Conservation (phyloP, 2,113 vertebrate species). For the Alethe castanea region DNA sequence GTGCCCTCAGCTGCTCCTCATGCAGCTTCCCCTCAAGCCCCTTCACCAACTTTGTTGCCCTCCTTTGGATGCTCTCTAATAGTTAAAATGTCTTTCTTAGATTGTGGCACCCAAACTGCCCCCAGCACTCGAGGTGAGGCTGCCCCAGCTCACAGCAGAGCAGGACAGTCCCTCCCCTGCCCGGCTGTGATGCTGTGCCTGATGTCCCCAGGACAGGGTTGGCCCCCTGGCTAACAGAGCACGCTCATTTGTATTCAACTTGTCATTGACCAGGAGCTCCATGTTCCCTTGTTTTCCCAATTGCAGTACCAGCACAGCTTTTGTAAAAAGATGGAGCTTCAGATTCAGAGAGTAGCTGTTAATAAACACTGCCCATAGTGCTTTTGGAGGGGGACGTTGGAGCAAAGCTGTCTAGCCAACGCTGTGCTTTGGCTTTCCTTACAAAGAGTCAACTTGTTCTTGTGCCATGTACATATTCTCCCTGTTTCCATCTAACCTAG, state of each 20-base stretch:
- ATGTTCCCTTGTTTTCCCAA: not conserved
- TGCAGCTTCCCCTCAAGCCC: rapidly evolving
- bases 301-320: not conserved
- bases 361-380: not conserved
- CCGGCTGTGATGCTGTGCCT: rapidly evolving
- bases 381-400: not conserved
- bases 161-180: not conserved
- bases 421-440: not conserved
- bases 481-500: not conserved
- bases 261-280: not conserved
- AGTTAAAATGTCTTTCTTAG: not conserved
- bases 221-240: not conserved
- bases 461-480: not conserved
- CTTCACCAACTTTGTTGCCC: not conserved
- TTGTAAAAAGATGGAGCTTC: not conserved
- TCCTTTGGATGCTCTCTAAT: not conserved
- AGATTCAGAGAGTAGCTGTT: not conserved
- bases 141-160: rapidly evolving
- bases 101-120: not conserved
- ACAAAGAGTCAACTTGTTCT: not conserved
- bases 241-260: rapidly evolving
- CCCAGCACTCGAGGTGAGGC: not conserved
- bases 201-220: not conserved
- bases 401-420: not conserved
- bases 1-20: not conserved